Evolutionary conservation across 2,113 vertebrate genomes (phyloP), one percentile per base, ranked within the genome.

Genomic region (Hippotragus niger): DNA sequence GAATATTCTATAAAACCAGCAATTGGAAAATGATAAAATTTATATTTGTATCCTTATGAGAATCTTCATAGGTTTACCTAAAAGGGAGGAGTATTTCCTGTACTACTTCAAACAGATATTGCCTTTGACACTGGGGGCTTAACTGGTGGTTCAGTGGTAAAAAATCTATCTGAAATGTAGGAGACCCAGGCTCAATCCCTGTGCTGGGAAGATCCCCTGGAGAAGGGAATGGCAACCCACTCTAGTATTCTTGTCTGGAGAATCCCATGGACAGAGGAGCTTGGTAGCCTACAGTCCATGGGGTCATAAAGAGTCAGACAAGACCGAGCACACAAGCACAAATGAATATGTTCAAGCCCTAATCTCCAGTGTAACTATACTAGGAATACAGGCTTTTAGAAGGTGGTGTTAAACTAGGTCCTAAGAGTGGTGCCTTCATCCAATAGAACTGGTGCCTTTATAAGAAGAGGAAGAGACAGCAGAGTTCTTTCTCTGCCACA

Each of bases 1-100:
- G 33, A 55, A 92, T 82, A 95, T 97, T 96, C 88, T 76, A 76
- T 84, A 94, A 94, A 67, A 62, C 15, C 19, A 85, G 33, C 6
- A 60, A 76, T 27, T 76, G n/a, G 33, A 96, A 97, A 95, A 94
- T 88, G 17, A 50, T 67, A 81, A 92, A 52, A 78, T 80, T 36
- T 90, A n/a, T 88, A 83, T 27, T 52, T 91, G 97, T 91, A 86
- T 82, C 64, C 67, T 71, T 82, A 67, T 43, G 36, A 71, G 23
- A 96, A 58, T 88, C 50, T 84, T 95, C 29, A 29, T 36, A 87
- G 31, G 9, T 64, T 95, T 92, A 82, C 43, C 17, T 80, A 85
- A 76, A 94, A 96, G 10, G 15, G 13, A 87, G 2, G 29, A 91
- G 62, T 50, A 94, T 36, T 86, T 94, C 31, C 40, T 86, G 33